Percentiles rank a stretch among this genome's conserved stretches.
Evolutionary conservation across 2,888 invertebrate species (phyloP).

Genomic region (Physocephala rufipes): DNA sequence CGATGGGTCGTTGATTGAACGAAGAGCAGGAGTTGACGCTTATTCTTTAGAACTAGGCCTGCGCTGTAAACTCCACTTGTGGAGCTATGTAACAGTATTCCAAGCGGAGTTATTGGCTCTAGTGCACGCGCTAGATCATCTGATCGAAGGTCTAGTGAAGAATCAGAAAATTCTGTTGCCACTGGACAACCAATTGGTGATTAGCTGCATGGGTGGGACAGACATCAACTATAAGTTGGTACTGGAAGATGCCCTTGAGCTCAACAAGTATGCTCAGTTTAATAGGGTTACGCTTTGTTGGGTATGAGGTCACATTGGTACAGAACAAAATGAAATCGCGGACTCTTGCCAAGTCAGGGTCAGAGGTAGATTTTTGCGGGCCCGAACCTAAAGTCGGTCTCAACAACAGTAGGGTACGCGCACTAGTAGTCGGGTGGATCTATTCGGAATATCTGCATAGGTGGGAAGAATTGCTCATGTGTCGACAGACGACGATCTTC

Average conservation of each 20-base stretch:
- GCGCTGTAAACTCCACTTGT: background rate
- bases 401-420: background rate
- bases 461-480: background rate
- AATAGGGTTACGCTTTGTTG: background rate
- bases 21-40: conserved; percentile 1
- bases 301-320: conserved; percentile 3
- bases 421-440: background rate
- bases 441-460: background rate
- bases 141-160: background rate
- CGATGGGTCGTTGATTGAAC: conserved; percentile 15
- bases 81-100: conserved; percentile 15
- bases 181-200: background rate
- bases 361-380: background rate
- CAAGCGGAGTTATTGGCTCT: conserved; percentile 10
- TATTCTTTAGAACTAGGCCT: background rate
- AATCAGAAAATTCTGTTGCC: background rate
- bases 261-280: background rate
- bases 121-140: conserved; percentile 13
- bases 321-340: no score
- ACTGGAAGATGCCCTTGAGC: background rate
- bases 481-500: background rate
- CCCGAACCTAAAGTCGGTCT: conserved; percentile 1
- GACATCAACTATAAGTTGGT: background rate
- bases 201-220: background rate
- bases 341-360: background rate